phyloP scores from a whole-genome alignment of 1,140 invertebrate genomes.

The Lethrus apterus region DNA sequence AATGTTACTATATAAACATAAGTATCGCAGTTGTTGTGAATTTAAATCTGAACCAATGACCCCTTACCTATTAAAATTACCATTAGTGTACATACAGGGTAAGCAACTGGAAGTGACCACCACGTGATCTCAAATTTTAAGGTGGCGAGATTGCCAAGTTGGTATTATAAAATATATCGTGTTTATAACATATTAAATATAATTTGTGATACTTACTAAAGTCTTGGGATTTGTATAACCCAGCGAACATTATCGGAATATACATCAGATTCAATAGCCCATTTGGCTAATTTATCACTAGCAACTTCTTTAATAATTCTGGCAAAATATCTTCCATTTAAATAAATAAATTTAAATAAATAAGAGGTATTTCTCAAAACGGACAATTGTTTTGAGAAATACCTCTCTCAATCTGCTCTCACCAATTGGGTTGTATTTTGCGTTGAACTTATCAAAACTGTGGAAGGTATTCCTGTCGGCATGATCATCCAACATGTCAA shows the following conservation, averaged over 20 bases:
- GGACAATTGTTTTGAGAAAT: conserved; percentile 97
- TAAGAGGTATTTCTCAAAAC: too few relatives aligned
- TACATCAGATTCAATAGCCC: conserved; percentile 84
- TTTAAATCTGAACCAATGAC: too few relatives aligned
- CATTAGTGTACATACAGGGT: too few relatives aligned
- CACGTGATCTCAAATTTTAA: too few relatives aligned
- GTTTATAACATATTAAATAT: neutral
- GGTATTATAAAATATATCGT: too few relatives aligned
- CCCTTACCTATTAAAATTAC: too few relatives aligned
- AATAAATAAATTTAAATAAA: too few relatives aligned
- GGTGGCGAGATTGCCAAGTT: too few relatives aligned
- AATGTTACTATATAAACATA: too few relatives aligned
- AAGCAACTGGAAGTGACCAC: too few relatives aligned
- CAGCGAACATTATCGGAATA: conserved; percentile 93
- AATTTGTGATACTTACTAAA: conserved; percentile 69
- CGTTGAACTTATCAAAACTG: conserved; percentile 99
- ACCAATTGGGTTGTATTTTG: conserved; percentile 99
- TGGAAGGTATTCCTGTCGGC: conserved; percentile 98
- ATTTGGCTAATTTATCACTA: conserved; percentile 83
- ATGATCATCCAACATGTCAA: conserved; percentile 99
- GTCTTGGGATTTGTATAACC: conserved; percentile 92
- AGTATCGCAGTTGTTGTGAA: too few relatives aligned
- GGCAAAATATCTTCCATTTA: conserved; percentile 95
- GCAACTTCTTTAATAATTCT: conserved; percentile 84
- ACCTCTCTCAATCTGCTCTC: conserved; percentile 93